These are phyloP conservation scores for Pterocles burchelli DNA, from an alignment of 2,113 vertebrate species.

Conservation along the genomic window DNA sequence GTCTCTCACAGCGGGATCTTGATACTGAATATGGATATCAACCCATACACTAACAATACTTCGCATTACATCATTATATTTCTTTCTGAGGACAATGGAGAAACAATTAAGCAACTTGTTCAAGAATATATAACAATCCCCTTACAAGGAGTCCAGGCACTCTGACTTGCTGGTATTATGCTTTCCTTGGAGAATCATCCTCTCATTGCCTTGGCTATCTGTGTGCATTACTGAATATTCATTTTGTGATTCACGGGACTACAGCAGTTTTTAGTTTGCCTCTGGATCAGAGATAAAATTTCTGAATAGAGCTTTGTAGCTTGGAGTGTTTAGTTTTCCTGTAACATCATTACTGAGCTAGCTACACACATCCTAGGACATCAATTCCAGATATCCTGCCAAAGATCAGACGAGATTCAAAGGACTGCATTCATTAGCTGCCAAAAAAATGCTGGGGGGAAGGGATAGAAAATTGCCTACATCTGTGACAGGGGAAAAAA, in stretches of 20 bases:
- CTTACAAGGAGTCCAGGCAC: neutral
- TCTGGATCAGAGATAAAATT: conserved; percentile 51
- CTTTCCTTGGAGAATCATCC: neutral
- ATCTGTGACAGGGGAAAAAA: conserved; percentile 49
- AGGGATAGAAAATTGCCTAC: conserved; percentile 46
- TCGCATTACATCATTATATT: neutral
- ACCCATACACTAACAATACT: neutral
- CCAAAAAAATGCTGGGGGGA: conserved; percentile 39
- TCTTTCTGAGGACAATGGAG: neutral
- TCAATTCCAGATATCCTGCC: conserved; percentile 53
- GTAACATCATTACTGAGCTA: conserved; percentile 53
- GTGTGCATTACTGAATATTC: neutral
- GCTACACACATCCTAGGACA: conserved; percentile 56
- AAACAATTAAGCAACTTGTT: conserved; percentile 14
- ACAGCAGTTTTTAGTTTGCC: conserved; percentile 24
- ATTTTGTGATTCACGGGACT: neutral
- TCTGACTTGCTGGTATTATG: neutral
- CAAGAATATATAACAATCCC: neutral
- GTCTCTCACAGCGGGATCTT: neutral
- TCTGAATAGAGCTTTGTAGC: conserved; percentile 42
- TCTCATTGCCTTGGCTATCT: conserved; percentile 1
- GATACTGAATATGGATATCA: neutral
- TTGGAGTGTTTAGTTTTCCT: conserved; percentile 53
- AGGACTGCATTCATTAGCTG: conserved; percentile 58
- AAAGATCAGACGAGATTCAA: conserved; percentile 61